Evolutionary conservation across 2,888 invertebrate species (phyloP), one percentile per base, ranked within the genome.

Genomic region (Alloscopus bannaensis): DNA sequence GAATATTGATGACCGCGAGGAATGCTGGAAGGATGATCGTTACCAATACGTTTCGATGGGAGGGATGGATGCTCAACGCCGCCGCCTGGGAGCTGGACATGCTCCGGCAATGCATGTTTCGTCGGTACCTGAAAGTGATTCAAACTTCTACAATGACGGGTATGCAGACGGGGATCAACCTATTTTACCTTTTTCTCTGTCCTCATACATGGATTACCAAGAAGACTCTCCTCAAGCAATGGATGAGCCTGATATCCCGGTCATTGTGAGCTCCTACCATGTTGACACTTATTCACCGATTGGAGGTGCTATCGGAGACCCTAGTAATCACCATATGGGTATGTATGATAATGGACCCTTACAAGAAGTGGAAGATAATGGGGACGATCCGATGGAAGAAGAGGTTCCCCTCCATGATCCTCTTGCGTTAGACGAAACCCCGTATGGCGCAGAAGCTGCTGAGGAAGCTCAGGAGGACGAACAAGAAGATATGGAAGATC

Each of bases 21-120:
- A 72, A n/a, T 73, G 68, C 29, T 80, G 79, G 79, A n/a, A 62
- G 1, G 79, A 80, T 68, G 79, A 80, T 24, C 72, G 79, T n/a
- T 80, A 80, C 24, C 79, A 80, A 40, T 80, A 72, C 47, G 59
- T 73, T 26, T 62, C 79, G 2, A 45, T 24, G 42, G 79, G 6
- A 4, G 55, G 20, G 24, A 16, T 13, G 13, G 3, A 24, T 55
- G 13, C 16, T 24, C 59, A 4, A 31, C 16, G 42, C 18, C 52
- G n/a, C 26, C 24, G 0, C 4, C 18, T 52, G 24, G 50, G 62
- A 6, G 1, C 28, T 11, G 13, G 42, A 20, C 47, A 73, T n/a
- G 20, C 64, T 26, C 28, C 45, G n/a, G 42, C 47, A 6, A 57
- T 65, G 50, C 68, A 69, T 47, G n/a, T n/a, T n/a, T n/a, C n/a